Conservation (phyloP, 2,797 vertebrate genomes). For the Knipowitschia caucasica region DNA sequence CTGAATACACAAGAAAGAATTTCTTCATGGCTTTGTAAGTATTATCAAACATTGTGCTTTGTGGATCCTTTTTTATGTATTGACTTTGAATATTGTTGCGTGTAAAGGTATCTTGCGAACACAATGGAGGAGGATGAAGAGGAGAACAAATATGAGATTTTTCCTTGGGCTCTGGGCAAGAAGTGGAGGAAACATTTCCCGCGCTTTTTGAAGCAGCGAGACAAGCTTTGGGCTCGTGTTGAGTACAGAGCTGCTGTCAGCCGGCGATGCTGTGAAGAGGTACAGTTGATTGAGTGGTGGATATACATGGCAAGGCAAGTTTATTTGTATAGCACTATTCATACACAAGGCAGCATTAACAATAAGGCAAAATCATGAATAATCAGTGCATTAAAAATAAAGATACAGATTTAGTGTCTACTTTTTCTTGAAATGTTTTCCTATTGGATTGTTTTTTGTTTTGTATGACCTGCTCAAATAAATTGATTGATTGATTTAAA, state of each 20-base stretch:
- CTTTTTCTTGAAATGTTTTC: too few species aligned
- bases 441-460: too few species aligned
- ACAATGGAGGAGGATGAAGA: constrained; percentile 97
- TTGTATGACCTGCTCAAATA: too few species aligned
- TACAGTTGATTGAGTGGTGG: constrained; percentile 46
- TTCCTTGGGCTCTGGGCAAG: constrained; percentile 93
- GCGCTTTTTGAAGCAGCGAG: constrained; percentile 85
- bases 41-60: not conserved
- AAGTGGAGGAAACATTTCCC: constrained; percentile 88
- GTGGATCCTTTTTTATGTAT: not conserved
- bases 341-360: too few species aligned
- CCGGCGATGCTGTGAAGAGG: constrained; percentile 94
- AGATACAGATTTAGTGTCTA: too few species aligned
- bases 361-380: too few species aligned
- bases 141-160: constrained; percentile 92
- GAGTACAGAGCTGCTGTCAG: constrained; percentile 91
- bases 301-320: too few species aligned
- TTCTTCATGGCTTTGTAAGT: constrained; percentile 97
- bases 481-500: too few species aligned
- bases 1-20: constrained; percentile 88
- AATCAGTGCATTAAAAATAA: too few species aligned
- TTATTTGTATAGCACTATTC: too few species aligned
- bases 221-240: constrained; percentile 89
- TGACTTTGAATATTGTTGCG: not conserved
- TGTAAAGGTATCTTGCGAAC: constrained; percentile 90